Evolutionary conservation across 1,140 invertebrate species (phyloP), one percentile per base, ranked within the genome.

Genomic region (Drosophila nigromelanica): DNA sequence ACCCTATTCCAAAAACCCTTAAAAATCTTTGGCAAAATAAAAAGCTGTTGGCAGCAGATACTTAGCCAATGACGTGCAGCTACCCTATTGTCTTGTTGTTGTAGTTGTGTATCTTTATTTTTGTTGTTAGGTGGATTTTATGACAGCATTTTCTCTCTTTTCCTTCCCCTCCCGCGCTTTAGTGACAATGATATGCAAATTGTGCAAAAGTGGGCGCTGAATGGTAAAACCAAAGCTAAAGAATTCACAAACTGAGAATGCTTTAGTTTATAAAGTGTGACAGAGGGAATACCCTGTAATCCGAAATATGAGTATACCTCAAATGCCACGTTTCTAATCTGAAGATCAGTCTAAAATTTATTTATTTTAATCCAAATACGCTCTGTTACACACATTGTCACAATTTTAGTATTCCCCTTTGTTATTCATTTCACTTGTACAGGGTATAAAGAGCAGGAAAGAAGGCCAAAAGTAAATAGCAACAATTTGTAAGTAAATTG

Each of bases 121-220:
- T 39, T 55, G 52, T 43, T 35, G 50, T 52, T 52, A 37, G 15
- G 35, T 43, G 24, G 30, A 33, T 48, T 37, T 61, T 50, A 50
- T 39, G 45, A 39, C 59, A 40, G 21, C 15, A 18, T 11, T 52
- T 7, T 14, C 56, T 10, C 11, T 59, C 24, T 18, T 40, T 42
- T 15, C 12, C 39, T 24, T 10, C 39, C 47, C 43, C 21, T 12
- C 51, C 42, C 39, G 37, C 40, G 60, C 37, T 56, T 50, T 39
- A 60, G 59, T 74, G 66, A 64, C 77, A 82, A 80, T 86, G 78
- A 82, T 86, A 86, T 86, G 81, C 81, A 86, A 86, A 86, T 87
- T 86, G 81, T 64, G 63, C 66, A 69, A 80, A 56, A 72, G 55
- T 60, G 51, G 37, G 7, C 56, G 55, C 27, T 37, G n/a, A 68